phyloP scores from a whole-genome alignment of 2,888 invertebrate species.

The Drosophila setosimentum region DNA sequence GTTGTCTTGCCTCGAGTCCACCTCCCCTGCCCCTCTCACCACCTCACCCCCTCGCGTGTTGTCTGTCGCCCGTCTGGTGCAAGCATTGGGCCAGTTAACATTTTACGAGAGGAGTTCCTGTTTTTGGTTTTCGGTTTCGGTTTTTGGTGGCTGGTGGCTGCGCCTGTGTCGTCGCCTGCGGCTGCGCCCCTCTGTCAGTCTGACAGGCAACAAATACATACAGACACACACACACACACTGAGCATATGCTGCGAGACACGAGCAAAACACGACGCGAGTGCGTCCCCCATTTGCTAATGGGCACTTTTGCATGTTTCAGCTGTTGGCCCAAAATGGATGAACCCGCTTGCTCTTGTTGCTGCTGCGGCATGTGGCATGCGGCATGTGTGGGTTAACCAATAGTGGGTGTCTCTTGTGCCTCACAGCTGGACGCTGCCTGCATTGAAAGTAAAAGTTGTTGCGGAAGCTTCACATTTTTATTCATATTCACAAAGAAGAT shows the following conservation, averaged over 20 bases:
- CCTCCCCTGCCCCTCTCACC: slow-evolving; percentile 9
- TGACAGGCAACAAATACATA: slow-evolving; percentile 54
- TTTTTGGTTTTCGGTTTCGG: slow-evolving; percentile 43
- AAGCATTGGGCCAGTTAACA: slow-evolving; percentile 65
- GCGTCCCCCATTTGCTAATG: slow-evolving; percentile 71
- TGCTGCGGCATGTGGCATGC: slow-evolving; percentile 38
- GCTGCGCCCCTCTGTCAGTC: slow-evolving; percentile 52
- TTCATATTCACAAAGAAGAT: slow-evolving; percentile 14
- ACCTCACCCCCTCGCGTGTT: not conserved
- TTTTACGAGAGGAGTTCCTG: slow-evolving; percentile 69
- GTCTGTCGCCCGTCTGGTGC: slow-evolving; percentile 23
- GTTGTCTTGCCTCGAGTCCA: slow-evolving; percentile 17
- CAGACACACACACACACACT: slow-evolving; percentile 10
- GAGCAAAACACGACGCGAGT: slow-evolving; percentile 61
- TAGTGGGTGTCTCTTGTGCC: slow-evolving; percentile 55
- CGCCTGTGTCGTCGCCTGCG: slow-evolving; percentile 38
- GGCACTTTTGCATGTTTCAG: slow-evolving; percentile 71
- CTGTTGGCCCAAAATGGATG: slow-evolving; percentile 70
- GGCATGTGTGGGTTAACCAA: slow-evolving; percentile 49
- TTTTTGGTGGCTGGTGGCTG: slow-evolving; percentile 30
- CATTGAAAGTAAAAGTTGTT: slow-evolving; percentile 73
- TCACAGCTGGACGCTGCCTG: slow-evolving; percentile 49
- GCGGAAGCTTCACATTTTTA: slow-evolving; percentile 42
- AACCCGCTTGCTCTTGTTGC: slow-evolving; percentile 54
- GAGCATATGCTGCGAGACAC: slow-evolving; percentile 57